These are phyloP conservation scores for Spondyliosoma cantharus DNA, from an alignment of 2,797 vertebrate species.

Conservation along the genomic window DNA sequence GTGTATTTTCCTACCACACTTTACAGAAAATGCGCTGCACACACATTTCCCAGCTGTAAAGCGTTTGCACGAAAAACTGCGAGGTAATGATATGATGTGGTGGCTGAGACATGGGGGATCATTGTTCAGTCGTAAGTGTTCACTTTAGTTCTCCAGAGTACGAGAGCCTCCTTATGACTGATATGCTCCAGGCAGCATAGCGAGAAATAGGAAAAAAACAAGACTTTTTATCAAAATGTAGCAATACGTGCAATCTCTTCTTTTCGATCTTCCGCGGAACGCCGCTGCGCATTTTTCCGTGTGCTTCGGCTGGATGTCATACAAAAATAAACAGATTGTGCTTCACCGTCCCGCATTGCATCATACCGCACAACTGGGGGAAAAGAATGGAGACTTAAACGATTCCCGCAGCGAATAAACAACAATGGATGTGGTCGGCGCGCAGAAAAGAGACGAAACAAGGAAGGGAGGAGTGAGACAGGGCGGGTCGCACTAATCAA, in stretches of 20 bases:
- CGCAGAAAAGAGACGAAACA: constrained; percentile 8
- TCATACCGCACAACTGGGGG: constrained; percentile 27
- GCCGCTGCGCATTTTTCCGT: not conserved
- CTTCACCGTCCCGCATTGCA: constrained; percentile 28
- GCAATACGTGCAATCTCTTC: constrained; percentile 25
- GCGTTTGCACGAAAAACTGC: constrained; percentile 27
- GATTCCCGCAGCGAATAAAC: constrained; percentile 21
- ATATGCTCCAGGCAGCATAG: constrained; percentile 25
- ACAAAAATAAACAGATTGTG: constrained; percentile 48
- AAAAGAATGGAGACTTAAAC: constrained; percentile 22
- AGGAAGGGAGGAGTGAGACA: constrained; percentile 8
- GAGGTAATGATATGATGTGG: constrained; percentile 42
- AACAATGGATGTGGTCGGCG: not conserved
- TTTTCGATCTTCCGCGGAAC: constrained; percentile 9
- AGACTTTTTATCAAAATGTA: constrained; percentile 12
- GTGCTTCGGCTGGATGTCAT: constrained; percentile 34
- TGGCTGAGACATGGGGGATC: constrained; percentile 11
- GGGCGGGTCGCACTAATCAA: constrained; percentile 26
- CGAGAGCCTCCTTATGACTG: constrained; percentile 24
- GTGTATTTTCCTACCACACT: not conserved
- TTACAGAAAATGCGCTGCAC: not conserved
- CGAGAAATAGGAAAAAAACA: constrained; percentile 25
- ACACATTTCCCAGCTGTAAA: constrained; percentile 6
- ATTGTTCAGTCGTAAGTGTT: constrained; percentile 35
- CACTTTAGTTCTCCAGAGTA: constrained; percentile 31